Base-by-base conservation (phyloP, 2,113 vertebrate species). In the Oriolus oriolus region DNA sequence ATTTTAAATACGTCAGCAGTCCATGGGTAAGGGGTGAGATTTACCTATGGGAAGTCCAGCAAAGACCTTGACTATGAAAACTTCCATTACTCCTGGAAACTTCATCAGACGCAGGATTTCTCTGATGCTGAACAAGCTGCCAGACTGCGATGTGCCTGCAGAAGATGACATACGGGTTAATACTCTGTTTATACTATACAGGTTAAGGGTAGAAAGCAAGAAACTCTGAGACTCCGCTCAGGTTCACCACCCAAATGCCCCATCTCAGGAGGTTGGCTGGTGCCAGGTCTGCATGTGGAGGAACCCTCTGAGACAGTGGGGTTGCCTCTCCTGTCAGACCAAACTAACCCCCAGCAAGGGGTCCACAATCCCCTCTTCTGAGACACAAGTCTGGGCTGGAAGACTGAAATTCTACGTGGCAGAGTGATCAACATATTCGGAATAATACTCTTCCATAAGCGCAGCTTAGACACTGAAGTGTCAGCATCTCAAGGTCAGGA, bases 1-100 rank as follows among this genome's bases (percentile, higher is more conserved):
- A 21, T 71, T 91, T 80, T 33, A 92, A 94, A 84, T n/a, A 35
- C 26, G 68, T 56, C 68, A 87, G 57, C 66, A 87, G 26, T 49
- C 28, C 28, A 19, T 0, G 5, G 30, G 8, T 21, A 53, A 42
- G 28, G 66, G 35, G 59, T 44, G 49, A 82, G 75, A 89, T 94
- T 98, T 97, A 99, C 99, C 99, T 93, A 98, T 84, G 35, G 99
- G 99, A 65, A 99, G 91, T 79, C 98, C 98, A 37, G 98, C 97
- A 11, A 98, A 78, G 27, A 99, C 98, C 96, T 99, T 99, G 95
- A 99, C 89, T 7, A 98, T 60, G 89, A 99, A 99, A 49, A 98
- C 97, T 13, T 97, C 97, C 59, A 90, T 95, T 44, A 99, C 98
- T 11, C 98, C 97, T 0, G 99, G 99, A 95, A 98, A 98, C 97